These are phyloP conservation scores for Drosophila ambigua DNA, from an alignment of 1,140 invertebrate genomes.

Conservation along the genomic window DNA sequence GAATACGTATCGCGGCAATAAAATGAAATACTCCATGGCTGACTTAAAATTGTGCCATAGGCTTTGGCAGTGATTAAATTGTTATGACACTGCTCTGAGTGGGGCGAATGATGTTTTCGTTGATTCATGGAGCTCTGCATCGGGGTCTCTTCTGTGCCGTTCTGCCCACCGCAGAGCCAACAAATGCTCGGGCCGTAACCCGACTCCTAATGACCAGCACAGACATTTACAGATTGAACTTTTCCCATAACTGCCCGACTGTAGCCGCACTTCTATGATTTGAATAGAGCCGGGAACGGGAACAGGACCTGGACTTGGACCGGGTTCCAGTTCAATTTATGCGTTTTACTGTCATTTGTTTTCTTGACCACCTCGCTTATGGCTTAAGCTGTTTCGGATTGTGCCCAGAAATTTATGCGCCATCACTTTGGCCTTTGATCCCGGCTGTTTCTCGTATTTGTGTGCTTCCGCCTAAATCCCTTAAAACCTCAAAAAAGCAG, in stretches of 20 bases:
- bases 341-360: conserved; percentile 58
- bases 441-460: conserved; percentile 14
- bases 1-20: conserved; percentile 58
- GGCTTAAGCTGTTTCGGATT: conserved; percentile 57
- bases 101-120: background rate
- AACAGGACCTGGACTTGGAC: conserved; percentile 3
- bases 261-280: conserved; percentile 29
- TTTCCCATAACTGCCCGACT: conserved; percentile 32
- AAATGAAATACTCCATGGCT: conserved; percentile 59
- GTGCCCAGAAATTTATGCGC: conserved; percentile 67
- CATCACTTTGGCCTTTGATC: conserved; percentile 68
- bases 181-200: conserved; percentile 16
- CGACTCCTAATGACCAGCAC: conserved; percentile 31
- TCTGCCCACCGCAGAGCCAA: background rate
- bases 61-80: conserved; percentile 75
- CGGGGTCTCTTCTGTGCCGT: background rate
- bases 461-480: conserved; percentile 59
- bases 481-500: conserved; percentile 56
- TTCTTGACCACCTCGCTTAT: conserved; percentile 67
- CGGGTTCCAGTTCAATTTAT: conserved; percentile 39
- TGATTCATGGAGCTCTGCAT: conserved; percentile 4
- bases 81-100: conserved; percentile 52
- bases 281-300: conserved; percentile 8
- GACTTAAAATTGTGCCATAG: conserved; percentile 48
- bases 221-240: conserved; percentile 35